Evolutionary conservation across 1,140 invertebrate species (phyloP), one percentile per base, ranked within the genome.

Genomic region (Diploscapter pachys): DNA sequence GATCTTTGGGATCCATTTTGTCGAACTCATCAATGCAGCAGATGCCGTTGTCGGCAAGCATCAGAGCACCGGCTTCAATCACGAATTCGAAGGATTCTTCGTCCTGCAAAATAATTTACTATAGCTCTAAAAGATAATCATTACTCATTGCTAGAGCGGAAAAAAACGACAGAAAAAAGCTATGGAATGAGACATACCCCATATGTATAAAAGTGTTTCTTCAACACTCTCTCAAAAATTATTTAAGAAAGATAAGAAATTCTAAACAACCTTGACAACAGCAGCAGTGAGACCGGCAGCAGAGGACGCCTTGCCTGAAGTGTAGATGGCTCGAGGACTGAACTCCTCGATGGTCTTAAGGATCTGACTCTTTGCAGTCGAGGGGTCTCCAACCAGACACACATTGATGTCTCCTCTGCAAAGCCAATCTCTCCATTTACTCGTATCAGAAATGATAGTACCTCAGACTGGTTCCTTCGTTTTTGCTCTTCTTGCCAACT

Each of bases 1-100:
- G 96, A 89, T 99, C 96, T 74, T 91, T 90, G 2, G 90, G 89
- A 86, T 99, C 96, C 97, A 99, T 99, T 89, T 99, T 99, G 85
- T 99, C 97, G 88, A 99, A 99, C 88, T 99, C 96, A 86, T 99
- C 96, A 80, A 99, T 99, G 86, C 96, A 99, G 86, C 96, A 99
- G 52, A 99, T 93, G 11, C 97, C 88, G 87, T 98, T 98, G 87
- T 99, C 96, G 0, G 96, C 96, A 80, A 99, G 89, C 95, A 99
- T 98, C 3, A 99, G 87, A 4, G 97, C 97, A 61, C 97, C 97
- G 48, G 96, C 97, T 89, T 99, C 97, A 74, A 99, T 99, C 2
- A 99, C 96, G 88, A 98, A 99, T 87, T 99, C 96, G 71, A 92
- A 91, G 4, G 94, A 94, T 87, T 99, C 97, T 87, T 99, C 96